Evolutionary conservation across 2,888 invertebrate species (phyloP), one percentile per base, ranked within the genome.

Genomic region (Allolobophora icterica): DNA sequence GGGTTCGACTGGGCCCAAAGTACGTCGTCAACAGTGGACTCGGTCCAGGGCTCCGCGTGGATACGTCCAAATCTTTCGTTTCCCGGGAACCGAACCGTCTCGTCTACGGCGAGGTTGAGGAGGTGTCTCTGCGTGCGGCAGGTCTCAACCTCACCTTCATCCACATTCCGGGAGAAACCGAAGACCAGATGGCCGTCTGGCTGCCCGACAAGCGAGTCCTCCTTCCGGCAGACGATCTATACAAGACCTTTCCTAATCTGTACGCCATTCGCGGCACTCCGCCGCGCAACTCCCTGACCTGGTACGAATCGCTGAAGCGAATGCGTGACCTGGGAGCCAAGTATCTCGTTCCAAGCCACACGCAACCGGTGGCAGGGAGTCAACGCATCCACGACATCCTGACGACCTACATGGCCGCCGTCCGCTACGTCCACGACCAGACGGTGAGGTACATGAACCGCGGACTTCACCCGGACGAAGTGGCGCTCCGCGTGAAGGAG

Each of bases 121-220:
- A 35, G 33, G n/a, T 33, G 4, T 30, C 3, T 34, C 38, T 71
- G 35, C 0, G 8, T 21, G 35, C 40, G 40, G 34, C 91, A 94
- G 94, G 94, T n/a, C 38, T 94, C 71, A 91, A 93, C 4, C 40
- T 94, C 84, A 92, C 93, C 52, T 93, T 94, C 42, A 92, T 94
- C n/a, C 94, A 94, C 91, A 94, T 94, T n/a, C 94, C 94, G 0
- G 94, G 94, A 0, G 94, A 95, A 91, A 95, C 94, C 1, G 92
- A 92, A 35, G 94, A 94, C 91, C 94, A 95, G 87, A 94, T 95
- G 45, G 94, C 94, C 15, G 94, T 95, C 6, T 94, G 94, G 94
- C 52, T 94, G n/a, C 94, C 94, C 0, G 93, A 93, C 4, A 92
- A 93, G 90, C 92, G 92, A 42, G 93, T 93, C 24, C 93, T 94